Evolutionary conservation across 2,797 vertebrate species (phyloP).

Genomic region (Melanotaenia trifasciata): DNA sequence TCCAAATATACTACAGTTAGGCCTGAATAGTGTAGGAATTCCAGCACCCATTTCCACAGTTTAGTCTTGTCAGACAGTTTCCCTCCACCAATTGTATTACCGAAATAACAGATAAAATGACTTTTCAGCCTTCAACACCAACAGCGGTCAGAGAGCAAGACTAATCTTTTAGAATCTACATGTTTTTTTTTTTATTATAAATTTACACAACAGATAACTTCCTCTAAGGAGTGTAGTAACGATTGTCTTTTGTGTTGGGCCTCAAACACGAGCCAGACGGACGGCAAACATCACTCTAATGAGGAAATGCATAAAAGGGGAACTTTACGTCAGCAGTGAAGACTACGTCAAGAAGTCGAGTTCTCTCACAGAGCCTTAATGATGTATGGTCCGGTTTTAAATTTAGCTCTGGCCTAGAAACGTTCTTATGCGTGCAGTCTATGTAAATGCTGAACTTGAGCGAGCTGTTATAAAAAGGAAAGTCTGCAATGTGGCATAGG

Average conservation of each 20-base stretch:
- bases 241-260: constrained; percentile 69
- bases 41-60: constrained; percentile 51
- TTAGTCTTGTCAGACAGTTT: constrained; percentile 54
- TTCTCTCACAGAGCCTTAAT: constrained; percentile 21
- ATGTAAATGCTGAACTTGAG: constrained; percentile 36
- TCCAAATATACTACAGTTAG: constrained; percentile 11
- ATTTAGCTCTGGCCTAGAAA: constrained; percentile 43
- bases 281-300: constrained; percentile 46
- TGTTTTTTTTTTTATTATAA: constrained; percentile 38
- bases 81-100: constrained; percentile 57
- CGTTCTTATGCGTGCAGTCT: constrained; percentile 22
- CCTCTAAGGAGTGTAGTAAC: constrained; percentile 55
- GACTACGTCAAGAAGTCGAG: constrained; percentile 11
- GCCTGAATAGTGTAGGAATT: constrained; percentile 13
- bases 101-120: constrained; percentile 62
- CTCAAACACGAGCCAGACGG: constrained; percentile 52
- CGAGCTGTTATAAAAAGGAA: constrained; percentile 17
- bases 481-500: constrained; percentile 31
- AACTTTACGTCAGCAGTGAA: constrained; percentile 34
- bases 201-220: constrained; percentile 63
- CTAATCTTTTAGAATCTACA: constrained; percentile 44
- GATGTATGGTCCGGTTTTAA: constrained; percentile 43
- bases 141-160: constrained; percentile 35
- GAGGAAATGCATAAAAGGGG: constrained; percentile 24
- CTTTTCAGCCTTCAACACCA: constrained; percentile 41